A percentile compares a stretch with the other conserved stretches of the same genome.
These are phyloP conservation scores for Neoaliturus tenellus DNA, from an alignment of 2,888 invertebrate species.

Conservation along the genomic window DNA sequence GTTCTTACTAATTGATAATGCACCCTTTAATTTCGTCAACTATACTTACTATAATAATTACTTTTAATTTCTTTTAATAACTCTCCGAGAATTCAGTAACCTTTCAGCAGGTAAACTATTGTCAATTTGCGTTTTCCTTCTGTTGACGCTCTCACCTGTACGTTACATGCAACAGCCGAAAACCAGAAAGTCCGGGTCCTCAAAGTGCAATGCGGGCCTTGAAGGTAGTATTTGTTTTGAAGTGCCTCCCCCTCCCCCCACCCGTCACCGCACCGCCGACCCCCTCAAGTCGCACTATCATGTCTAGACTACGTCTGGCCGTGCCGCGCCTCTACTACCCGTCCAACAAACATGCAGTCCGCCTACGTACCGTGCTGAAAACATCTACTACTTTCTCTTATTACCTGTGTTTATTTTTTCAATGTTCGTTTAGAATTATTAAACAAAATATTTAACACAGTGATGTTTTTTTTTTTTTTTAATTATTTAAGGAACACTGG, in stretches of 20 bases:
- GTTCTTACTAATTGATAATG: too few species aligned
- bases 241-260: background rate
- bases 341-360: background rate
- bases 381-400: slow-evolving; percentile 5
- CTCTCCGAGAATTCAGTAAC: too few species aligned
- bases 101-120: too few species aligned
- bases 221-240: slow-evolving; percentile 41
- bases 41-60: too few species aligned
- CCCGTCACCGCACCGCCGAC: background rate
- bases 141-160: too few species aligned
- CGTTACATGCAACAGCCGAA: background rate
- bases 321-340: background rate
- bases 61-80: too few species aligned
- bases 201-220: background rate
- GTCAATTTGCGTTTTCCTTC: too few species aligned
- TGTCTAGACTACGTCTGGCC: slow-evolving; percentile 32
- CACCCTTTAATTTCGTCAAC: too few species aligned
- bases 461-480: too few species aligned
- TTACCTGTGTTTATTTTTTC: background rate
- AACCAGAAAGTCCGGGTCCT: background rate
- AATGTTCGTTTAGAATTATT: too few species aligned
- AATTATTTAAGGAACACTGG: too few species aligned
- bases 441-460: too few species aligned
- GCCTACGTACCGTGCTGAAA: background rate
- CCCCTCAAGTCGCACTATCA: slow-evolving; percentile 17